These are phyloP conservation scores for Caenorhabditis angaria DNA, from an alignment of 2,888 invertebrate species.

Conservation along the genomic window DNA sequence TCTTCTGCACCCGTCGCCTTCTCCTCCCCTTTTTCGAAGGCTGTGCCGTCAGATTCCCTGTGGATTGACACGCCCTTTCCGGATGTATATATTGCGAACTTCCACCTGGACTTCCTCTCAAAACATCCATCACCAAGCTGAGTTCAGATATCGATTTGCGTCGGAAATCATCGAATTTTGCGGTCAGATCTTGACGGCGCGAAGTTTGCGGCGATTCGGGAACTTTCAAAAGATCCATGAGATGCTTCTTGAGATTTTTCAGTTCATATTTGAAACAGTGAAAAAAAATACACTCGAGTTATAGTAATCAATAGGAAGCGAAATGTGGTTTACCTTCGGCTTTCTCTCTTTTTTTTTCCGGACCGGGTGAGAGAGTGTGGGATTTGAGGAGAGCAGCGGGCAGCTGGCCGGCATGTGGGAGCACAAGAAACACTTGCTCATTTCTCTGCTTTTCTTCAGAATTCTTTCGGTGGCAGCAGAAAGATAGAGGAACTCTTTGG, in stretches of 20 bases:
- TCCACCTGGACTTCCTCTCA: conserved; percentile 50
- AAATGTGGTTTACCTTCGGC: conserved; percentile 4
- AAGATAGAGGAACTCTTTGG: too few species aligned
- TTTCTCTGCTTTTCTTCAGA: background rate
- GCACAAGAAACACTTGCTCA: conserved; percentile 2
- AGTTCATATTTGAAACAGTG: too few species aligned
- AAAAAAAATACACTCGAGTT: too few species aligned
- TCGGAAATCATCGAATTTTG: conserved; percentile 54
- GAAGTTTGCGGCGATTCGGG: conserved; percentile 45
- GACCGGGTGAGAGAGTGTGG: background rate
- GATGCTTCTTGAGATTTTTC: background rate
- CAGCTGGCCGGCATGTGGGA: conserved; percentile 1
- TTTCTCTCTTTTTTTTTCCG: background rate
- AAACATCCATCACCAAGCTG: conserved; percentile 64
- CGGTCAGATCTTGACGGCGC: conserved; percentile 31
- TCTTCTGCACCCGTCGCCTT: conserved; percentile 51
- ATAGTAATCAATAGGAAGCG: background rate
- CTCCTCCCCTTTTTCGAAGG: conserved; percentile 46
- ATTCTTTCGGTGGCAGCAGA: too few species aligned
- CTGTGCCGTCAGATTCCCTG: conserved; percentile 53
- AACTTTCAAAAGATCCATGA: conserved; percentile 38
- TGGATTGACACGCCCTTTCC: conserved; percentile 48
- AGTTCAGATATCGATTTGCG: conserved; percentile 63
- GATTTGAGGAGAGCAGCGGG: background rate
- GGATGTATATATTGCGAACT: conserved; percentile 53